Evolutionary conservation across 2,888 invertebrate genomes (phyloP).

Genomic region (Caenorhabditis imperialis): DNA sequence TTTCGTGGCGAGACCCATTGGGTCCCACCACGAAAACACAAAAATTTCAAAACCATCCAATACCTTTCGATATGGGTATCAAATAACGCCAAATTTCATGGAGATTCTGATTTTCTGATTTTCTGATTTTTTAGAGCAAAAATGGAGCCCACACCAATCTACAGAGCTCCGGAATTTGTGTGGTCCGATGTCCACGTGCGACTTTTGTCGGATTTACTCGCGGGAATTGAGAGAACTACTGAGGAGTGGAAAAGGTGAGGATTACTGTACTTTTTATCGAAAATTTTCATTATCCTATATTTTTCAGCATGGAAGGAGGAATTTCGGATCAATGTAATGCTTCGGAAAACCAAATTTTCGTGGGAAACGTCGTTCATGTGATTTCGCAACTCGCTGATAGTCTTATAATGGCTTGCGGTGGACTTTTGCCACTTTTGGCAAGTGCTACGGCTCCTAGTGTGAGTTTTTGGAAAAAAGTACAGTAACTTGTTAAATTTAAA

Average conservation of each 20-base stretch:
- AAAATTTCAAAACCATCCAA: background rate
- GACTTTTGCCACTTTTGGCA: constrained; percentile 93
- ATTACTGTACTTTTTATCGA: no score
- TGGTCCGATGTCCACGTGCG: constrained; percentile 98
- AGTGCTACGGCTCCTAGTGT: constrained; percentile 99
- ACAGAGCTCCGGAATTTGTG: constrained; percentile 98
- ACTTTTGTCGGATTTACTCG: constrained; percentile 93
- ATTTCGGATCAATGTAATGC: constrained; percentile 46
- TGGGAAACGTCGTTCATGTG: constrained; percentile 98
- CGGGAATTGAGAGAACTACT: constrained; percentile 96
- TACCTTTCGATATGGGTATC: no score
- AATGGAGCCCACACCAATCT: constrained; percentile 89
- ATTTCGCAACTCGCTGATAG: constrained; percentile 99
- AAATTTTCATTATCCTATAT: no score
- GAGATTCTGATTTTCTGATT: no score
- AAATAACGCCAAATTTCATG: no score
- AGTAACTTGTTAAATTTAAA: no score
- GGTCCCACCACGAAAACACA: no score
- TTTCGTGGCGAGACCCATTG: no score
- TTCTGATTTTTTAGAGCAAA: constrained; percentile 7
- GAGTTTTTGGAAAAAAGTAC: no score
- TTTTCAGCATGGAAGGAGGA: constrained; percentile 41
- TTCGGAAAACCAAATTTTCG: constrained; percentile 84
- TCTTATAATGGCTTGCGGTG: constrained; percentile 89
- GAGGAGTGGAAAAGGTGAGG: constrained; percentile 87